Percentiles rank a stretch among this genome's conserved stretches.
Evolutionary conservation across 2,888 invertebrate genomes (phyloP).

Genomic region (Camptogramma bilineatum): DNA sequence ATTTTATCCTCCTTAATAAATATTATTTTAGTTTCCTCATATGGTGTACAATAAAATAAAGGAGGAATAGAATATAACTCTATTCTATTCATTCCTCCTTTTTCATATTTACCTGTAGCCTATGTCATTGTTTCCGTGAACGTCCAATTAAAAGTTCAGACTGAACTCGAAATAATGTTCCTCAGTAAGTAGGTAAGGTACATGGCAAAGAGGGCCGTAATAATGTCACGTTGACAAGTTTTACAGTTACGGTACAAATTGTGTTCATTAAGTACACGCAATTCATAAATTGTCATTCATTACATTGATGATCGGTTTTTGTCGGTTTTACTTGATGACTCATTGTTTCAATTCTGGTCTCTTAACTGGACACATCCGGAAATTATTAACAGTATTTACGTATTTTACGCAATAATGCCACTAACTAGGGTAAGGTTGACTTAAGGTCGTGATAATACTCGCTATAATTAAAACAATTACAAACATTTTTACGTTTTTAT

Average conservation of each 20-base stretch:
- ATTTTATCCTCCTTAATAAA: no score
- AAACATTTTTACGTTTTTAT: slow-evolving; percentile 60
- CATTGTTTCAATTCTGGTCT: slow-evolving; percentile 66
- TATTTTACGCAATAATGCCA: slow-evolving; percentile 2
- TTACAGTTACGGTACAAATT: slow-evolving; percentile 13
- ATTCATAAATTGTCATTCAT: slow-evolving; percentile 30
- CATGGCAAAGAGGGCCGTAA: not conserved
- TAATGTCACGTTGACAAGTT: slow-evolving; percentile 19
- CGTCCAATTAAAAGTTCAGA: no score
- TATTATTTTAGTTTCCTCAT: no score
- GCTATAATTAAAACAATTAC: slow-evolving; percentile 20
- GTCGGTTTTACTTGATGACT: slow-evolving; percentile 30
- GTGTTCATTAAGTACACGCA: slow-evolving; percentile 26
- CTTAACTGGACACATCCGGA: slow-evolving; percentile 32
- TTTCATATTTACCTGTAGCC: no score
- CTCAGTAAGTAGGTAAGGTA: not conserved
- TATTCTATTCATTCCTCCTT: no score
- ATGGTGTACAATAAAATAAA: no score
- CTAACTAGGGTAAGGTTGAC: slow-evolving; percentile 9
- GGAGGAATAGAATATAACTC: no score
- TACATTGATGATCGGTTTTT: slow-evolving; percentile 40
- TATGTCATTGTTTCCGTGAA: no score
- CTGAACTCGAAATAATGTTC: not conserved
- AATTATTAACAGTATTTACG: slow-evolving; percentile 2
- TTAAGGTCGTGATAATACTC: not conserved